These are phyloP conservation scores for Xenopus tropicalis DNA, from an alignment of 2,113 vertebrate species.

Conservation along the genomic window DNA sequence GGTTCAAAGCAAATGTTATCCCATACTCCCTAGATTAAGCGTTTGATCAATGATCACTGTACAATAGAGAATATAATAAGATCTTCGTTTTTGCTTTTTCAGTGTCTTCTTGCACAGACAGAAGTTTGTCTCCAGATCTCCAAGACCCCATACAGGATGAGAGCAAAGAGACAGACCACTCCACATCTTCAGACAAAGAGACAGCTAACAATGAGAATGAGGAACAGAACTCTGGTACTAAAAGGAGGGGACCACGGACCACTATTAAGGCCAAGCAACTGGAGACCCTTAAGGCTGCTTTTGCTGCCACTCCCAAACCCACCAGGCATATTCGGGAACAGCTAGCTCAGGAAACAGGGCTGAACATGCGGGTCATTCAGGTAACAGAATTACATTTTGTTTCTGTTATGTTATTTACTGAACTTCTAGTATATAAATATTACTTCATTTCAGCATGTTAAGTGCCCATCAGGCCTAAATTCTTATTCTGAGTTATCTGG, in stretches of 20 bases:
- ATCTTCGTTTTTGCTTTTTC: not conserved
- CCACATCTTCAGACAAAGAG: conserved; percentile 95
- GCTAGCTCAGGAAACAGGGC: conserved; percentile 93
- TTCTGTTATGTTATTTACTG: no score
- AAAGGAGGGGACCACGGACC: conserved; percentile 88
- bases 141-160: conserved; percentile 90
- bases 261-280: conserved; percentile 98
- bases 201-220: conserved; percentile 94
- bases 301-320: conserved; percentile 93
- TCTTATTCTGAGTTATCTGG: no score
- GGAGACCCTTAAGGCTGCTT: conserved; percentile 95
- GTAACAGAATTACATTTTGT: conserved; percentile 55
- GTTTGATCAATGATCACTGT: no score
- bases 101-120: conserved; percentile 97
- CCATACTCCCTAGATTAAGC: no score
- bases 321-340: conserved; percentile 95
- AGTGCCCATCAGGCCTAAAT: no score
- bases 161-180: conserved; percentile 94
- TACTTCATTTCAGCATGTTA: no score
- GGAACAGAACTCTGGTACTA: conserved; percentile 90
- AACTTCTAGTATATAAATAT: no score
- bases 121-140: conserved; percentile 95
- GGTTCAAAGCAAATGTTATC: not conserved
- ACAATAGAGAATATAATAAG: not conserved
- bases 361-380: conserved; percentile 98